phyloP scores from a whole-genome alignment of 2,113 vertebrate species.

The Alethe diademata region DNA sequence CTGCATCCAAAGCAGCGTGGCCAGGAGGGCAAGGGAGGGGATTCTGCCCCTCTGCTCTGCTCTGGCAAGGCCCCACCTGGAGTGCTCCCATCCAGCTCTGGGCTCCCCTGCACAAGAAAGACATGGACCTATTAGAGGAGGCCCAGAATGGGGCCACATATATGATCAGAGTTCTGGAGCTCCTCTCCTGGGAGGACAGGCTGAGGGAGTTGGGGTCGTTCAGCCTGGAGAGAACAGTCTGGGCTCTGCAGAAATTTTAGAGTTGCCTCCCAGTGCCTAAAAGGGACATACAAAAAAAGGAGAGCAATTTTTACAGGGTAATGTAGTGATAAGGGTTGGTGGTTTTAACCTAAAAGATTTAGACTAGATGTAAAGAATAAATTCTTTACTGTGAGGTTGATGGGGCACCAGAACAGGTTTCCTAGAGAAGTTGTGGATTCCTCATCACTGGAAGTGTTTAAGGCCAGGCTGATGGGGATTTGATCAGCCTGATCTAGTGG shows the following conservation, averaged over 20 bases:
- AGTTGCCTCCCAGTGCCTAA: not conserved
- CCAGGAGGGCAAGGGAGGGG: not conserved
- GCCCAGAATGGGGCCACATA: not conserved
- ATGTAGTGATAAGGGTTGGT: not conserved
- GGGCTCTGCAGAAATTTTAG: not conserved
- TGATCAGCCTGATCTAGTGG: not conserved
- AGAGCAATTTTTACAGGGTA: accelerated
- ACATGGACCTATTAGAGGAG: not conserved
- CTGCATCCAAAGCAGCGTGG: not conserved
- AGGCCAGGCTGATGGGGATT: not conserved
- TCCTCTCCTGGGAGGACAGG: not conserved
- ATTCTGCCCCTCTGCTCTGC: not conserved
- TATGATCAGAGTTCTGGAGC: not conserved
- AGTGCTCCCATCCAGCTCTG: not conserved
- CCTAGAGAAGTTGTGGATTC: not conserved
- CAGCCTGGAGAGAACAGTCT: not conserved
- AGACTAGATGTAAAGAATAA: not conserved
- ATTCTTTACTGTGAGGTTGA: not conserved
- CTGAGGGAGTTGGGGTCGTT: not conserved
- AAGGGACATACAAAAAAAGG: not conserved
- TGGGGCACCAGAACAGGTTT: not conserved
- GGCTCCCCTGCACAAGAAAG: not conserved
- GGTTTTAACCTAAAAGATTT: not conserved
- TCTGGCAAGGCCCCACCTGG: too few species aligned
- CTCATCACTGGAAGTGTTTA: not conserved